A percentile compares a stretch with the other conserved stretches of the same genome.
These are phyloP conservation scores for Rhegmatorhina hoffmannsi DNA, from an alignment of 2,113 vertebrate species.

Conservation along the genomic window DNA sequence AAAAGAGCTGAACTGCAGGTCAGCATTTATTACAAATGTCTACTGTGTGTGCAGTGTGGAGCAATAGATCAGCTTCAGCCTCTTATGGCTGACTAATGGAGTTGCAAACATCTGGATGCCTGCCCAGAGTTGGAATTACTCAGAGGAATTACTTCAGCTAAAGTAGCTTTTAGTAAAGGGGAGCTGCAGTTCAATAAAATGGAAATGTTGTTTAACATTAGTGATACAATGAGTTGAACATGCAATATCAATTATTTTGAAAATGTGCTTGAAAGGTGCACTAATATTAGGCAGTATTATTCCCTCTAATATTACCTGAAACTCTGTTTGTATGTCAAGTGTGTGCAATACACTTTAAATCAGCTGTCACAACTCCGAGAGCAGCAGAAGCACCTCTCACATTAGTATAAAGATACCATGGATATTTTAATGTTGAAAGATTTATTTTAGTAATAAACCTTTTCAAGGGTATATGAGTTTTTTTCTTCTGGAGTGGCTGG, in stretches of 20 bases:
- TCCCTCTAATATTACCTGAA: background rate
- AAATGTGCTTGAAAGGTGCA: background rate
- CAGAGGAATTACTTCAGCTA: background rate
- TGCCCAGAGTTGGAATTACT: slow-evolving; percentile 15
- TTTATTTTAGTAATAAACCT: background rate
- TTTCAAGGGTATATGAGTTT: background rate
- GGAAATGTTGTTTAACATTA: background rate
- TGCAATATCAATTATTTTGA: background rate
- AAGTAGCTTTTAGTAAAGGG: background rate
- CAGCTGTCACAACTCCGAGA: background rate
- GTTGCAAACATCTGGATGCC: background rate
- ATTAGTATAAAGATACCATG: background rate
- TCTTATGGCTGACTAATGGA: background rate
- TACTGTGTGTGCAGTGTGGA: background rate
- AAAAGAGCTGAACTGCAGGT: background rate
- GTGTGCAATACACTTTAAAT: background rate
- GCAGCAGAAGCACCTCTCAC: background rate
- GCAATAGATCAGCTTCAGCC: background rate
- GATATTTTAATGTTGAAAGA: background rate
- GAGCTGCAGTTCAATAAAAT: background rate
- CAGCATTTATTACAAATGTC: background rate
- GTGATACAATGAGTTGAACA: background rate
- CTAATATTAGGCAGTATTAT: background rate
- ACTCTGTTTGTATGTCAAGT: background rate
- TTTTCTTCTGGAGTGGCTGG: background rate